A percentile compares a stretch with the other conserved stretches of the same genome.
These are phyloP conservation scores for Pogona vitticeps DNA, from an alignment of 2,113 vertebrate genomes.

Conservation along the genomic window DNA sequence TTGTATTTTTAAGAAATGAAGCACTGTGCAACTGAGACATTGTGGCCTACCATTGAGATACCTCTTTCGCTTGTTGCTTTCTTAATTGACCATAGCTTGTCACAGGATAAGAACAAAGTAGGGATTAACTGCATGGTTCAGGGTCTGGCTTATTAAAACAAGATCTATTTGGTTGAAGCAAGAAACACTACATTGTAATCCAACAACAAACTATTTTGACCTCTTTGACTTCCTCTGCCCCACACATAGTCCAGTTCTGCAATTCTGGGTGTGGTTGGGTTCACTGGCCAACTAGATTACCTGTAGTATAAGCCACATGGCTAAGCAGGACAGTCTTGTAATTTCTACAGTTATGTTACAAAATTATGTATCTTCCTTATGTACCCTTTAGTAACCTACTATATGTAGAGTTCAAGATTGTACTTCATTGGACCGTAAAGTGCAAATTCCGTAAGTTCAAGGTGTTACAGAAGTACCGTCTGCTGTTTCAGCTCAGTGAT, in stretches of 20 bases:
- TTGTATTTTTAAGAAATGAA: not conserved
- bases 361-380: too few relatives aligned
- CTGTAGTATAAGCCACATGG: not conserved
- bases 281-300: not conserved
- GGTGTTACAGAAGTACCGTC: not conserved
- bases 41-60: not conserved
- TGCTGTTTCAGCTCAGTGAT: not conserved
- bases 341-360: not conserved
- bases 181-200: not conserved
- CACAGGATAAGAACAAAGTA: too few relatives aligned
- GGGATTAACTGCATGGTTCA: not conserved
- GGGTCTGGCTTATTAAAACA: not conserved
- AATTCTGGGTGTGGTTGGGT: not conserved
- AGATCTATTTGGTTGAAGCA: not conserved
- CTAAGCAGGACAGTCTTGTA: not conserved
- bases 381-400: too few relatives aligned
- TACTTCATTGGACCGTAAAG: too few relatives aligned
- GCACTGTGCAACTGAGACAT: not conserved
- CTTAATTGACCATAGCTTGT: too few relatives aligned
- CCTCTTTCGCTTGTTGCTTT: not conserved
- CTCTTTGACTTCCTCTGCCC: too few relatives aligned
- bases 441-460: not conserved
- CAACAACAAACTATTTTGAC: not conserved
- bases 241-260: not conserved
- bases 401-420: too few relatives aligned